These are phyloP conservation scores for Coreius guichenoti DNA, from an alignment of 2,797 vertebrate species.

Conservation along the genomic window DNA sequence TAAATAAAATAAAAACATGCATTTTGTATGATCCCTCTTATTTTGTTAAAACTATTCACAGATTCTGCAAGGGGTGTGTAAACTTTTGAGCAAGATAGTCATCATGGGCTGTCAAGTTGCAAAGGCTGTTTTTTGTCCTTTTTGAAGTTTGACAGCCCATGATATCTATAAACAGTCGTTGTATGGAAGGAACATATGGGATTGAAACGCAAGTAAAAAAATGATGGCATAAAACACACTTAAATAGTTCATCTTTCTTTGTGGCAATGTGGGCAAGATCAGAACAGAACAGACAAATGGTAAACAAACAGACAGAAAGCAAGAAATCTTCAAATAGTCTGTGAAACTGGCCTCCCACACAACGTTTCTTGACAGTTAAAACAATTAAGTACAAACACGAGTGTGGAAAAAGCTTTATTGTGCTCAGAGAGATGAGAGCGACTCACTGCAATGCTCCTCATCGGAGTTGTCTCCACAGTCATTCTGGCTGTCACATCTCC, in stretches of 20 bases:
- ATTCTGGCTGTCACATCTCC: conserved; percentile 98
- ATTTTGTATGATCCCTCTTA: too few relatives aligned
- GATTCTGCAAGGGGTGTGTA: too few relatives aligned
- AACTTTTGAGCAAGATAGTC: too few relatives aligned
- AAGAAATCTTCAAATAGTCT: conserved; percentile 51
- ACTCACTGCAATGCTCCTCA: conserved; percentile 98
- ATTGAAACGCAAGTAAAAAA: conserved; percentile 19
- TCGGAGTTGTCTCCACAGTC: conserved; percentile 98
- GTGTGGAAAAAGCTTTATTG: conserved; percentile 56
- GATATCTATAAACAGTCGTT: not conserved
- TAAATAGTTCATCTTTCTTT: conserved; percentile 40
- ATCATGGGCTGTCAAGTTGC: not conserved
- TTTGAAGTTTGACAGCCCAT: not conserved
- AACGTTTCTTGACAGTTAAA: conserved; percentile 50
- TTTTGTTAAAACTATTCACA: too few relatives aligned
- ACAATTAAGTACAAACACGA: conserved; percentile 50
- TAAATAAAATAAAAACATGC: too few relatives aligned
- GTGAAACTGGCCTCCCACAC: conserved; percentile 46
- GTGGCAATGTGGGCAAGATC: conserved; percentile 48
- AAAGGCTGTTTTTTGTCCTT: not conserved
- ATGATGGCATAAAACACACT: not conserved
- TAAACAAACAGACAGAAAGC: conserved; percentile 43
- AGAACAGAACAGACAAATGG: conserved; percentile 35
- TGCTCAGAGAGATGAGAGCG: conserved; percentile 55
- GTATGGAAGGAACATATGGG: conserved; percentile 32